phyloP scores from a whole-genome alignment of 2,797 vertebrate genomes.

The Oreonectes daqikongensis region DNA sequence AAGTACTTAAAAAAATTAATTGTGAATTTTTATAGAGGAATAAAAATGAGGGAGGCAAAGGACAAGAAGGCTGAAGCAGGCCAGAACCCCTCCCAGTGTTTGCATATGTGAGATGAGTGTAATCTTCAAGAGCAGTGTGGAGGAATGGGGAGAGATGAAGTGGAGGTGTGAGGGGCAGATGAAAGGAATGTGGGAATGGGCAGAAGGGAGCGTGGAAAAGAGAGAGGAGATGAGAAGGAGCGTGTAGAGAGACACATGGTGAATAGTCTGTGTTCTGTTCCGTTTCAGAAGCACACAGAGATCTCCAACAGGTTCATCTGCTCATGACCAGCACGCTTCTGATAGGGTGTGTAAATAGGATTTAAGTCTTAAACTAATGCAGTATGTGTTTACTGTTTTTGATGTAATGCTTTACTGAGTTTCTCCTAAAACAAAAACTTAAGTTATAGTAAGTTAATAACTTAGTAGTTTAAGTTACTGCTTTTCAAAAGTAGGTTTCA shows the following conservation, averaged over 20 bases:
- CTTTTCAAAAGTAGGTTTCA: no score
- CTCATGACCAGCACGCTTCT: slow-evolving; percentile 19
- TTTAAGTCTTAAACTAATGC: slow-evolving; percentile 5
- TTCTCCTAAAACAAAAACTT: background rate
- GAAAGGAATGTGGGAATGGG: slow-evolving; percentile 7
- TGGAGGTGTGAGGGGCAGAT: slow-evolving; percentile 25
- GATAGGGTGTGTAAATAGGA: slow-evolving; percentile 21
- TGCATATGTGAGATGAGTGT: slow-evolving; percentile 43
- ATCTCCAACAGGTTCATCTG: slow-evolving; percentile 50
- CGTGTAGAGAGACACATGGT: slow-evolving; percentile 51
- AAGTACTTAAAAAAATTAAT: background rate
- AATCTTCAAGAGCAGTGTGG: slow-evolving; percentile 22
- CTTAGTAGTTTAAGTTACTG: background rate
- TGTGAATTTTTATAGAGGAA: background rate
- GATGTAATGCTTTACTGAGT: background rate
- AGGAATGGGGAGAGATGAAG: background rate
- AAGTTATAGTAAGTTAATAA: no score
- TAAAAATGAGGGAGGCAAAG: slow-evolving; percentile 14
- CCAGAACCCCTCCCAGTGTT: slow-evolving; percentile 9
- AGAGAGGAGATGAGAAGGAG: slow-evolving; percentile 30
- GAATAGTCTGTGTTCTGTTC: slow-evolving; percentile 46
- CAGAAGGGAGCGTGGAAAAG: slow-evolving; percentile 4
- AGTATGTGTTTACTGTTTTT: background rate
- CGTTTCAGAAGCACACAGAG: slow-evolving; percentile 42
- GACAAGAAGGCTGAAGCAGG: slow-evolving; percentile 9